Evolutionary conservation across 2,888 invertebrate species (phyloP).

Genomic region (Trissonchulus latispiculum): DNA sequence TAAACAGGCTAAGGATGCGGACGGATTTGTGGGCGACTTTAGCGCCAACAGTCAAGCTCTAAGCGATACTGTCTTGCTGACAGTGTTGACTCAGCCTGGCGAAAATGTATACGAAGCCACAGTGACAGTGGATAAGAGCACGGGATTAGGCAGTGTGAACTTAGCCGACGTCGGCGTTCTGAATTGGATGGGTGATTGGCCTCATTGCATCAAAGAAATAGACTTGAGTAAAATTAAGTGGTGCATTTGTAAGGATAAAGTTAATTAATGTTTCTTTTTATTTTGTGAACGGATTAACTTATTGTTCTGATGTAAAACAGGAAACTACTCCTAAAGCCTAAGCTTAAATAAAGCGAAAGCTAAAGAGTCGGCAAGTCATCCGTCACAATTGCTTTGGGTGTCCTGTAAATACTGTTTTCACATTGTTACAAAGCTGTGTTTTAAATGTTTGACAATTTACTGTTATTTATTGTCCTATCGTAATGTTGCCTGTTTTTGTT

Average conservation of each 20-base stretch:
- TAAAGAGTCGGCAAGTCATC: too few relatives aligned
- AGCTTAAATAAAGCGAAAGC: too few relatives aligned
- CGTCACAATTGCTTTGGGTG: too few relatives aligned
- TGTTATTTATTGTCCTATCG: too few relatives aligned
- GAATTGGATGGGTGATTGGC: neutral
- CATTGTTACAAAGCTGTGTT: too few relatives aligned
- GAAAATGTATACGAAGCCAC: slow-evolving; percentile 71
- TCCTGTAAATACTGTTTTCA: too few relatives aligned
- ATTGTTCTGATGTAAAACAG: too few relatives aligned
- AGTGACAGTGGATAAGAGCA: slow-evolving; percentile 42
- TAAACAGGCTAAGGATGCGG: slow-evolving; percentile 55
- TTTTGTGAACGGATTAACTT: too few relatives aligned
- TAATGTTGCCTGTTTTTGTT: too few relatives aligned
- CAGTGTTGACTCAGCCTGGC: slow-evolving; percentile 63
- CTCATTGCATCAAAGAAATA: neutral
- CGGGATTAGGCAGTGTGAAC: neutral
- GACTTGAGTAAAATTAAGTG: neutral
- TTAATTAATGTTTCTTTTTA: neutral
- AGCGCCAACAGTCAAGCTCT: slow-evolving; percentile 55
- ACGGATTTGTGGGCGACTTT: slow-evolving; percentile 73
- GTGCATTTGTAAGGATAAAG: neutral
- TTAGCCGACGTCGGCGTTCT: neutral
- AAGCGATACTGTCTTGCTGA: slow-evolving; percentile 64
- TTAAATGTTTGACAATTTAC: too few relatives aligned
- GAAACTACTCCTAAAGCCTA: too few relatives aligned